Base-by-base conservation (phyloP, 2,797 vertebrate genomes). In the Apodemus agrarius region DNA sequence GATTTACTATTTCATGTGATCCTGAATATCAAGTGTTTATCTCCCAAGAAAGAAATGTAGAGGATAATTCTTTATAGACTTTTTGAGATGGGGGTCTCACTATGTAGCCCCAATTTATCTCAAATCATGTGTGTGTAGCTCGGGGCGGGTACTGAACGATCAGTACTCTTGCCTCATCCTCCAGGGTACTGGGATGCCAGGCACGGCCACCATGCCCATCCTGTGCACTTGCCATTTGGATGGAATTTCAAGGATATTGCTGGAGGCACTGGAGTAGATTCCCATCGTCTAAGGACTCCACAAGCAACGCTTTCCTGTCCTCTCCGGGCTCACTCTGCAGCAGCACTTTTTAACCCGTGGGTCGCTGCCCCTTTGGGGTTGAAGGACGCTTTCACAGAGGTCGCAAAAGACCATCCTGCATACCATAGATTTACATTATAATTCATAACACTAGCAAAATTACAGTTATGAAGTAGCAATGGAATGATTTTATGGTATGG, bases 261-360 rank as follows among this genome's bases (percentile, higher is more conserved):
- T 34, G 16, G 75, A 19, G 24, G 78, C 54, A 89, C 79, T 46
- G 79, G 87, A 57, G 52, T 84, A 96, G 49, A 63, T 31, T 91
- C 84, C 95, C 61, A 82, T 3, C 37, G 43, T 96, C 37, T 79
- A 89, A 72, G 87, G 93, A 59, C 90, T 89, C 91, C n/a, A 19
- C 61, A n/a, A 80, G 85, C 40, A 90, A 89, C 57, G 72, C 59
- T 72, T 94, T 96, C 79, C 86, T 31, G 49, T 21, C 80, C 81
- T 69, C 74, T 92, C 88, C 78, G 59, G 74, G 87, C 52, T 75
- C 65, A 57, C 34, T 69, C 67, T 69, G 67, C 14, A 69, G 31
- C 14, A n/a, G 31, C 16, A 69, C 67, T 69, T 69, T 34, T 17
- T 34, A 69, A n/a, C 34, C 67, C 1, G 13, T 40, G 80, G 80